Conservation (phyloP, 2,797 vertebrate species). For the Channa striata region DNA sequence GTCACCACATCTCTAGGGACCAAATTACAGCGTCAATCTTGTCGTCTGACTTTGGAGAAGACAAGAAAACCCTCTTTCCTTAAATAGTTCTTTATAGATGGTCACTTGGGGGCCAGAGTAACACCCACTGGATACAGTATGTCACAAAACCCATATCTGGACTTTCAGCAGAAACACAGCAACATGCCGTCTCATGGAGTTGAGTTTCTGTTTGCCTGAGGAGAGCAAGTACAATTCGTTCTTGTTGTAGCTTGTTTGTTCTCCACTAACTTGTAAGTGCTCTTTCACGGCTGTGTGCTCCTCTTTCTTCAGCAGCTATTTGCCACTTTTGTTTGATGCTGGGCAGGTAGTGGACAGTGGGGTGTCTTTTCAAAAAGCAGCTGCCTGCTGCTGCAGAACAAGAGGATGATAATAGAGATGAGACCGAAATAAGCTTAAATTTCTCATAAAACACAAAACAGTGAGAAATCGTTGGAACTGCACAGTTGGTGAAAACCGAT, state of each 20-base stretch:
- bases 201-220: neutral
- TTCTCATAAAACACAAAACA: neutral
- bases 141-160: too few relatives aligned
- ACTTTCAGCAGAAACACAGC: too few relatives aligned
- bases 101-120: too few relatives aligned
- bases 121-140: too few relatives aligned
- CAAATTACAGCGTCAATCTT: too few relatives aligned
- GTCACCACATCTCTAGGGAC: too few relatives aligned
- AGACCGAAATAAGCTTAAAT: neutral
- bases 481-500: neutral
- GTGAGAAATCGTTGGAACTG: neutral
- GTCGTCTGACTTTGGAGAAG: too few relatives aligned
- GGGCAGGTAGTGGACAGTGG: too few relatives aligned
- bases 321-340: too few relatives aligned
- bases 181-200: too few relatives aligned
- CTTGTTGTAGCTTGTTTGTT: neutral
- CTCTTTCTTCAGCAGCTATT: neutral
- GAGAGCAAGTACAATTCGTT: neutral
- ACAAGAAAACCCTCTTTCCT: too few relatives aligned
- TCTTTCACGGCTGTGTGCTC: neutral
- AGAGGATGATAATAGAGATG: neutral
- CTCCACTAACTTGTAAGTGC: neutral
- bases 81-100: too few relatives aligned
- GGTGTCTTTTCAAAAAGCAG: neutral
- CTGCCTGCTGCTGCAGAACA: neutral